Base-by-base conservation (phyloP, 2,113 vertebrate genomes). In the Platichthys flesus region DNA sequence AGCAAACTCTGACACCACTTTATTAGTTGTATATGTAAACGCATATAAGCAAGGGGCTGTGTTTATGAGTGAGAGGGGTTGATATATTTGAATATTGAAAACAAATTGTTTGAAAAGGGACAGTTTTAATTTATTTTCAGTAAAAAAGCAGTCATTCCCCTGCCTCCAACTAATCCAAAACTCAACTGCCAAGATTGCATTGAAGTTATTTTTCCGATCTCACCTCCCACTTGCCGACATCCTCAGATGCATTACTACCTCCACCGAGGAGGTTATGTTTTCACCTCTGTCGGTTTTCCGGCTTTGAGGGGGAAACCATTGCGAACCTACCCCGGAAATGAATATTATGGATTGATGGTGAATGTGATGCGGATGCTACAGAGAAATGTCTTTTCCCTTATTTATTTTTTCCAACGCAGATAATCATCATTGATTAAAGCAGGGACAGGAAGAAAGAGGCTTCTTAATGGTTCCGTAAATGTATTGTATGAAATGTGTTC, bases 391-490 rank as follows among this genome's bases (percentile, higher is more conserved):
- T 71, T 51, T 31, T 31, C 5, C 31, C 5, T 31, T 31, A 7
- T 31, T 16, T 23, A 4, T 67, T 60, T 28, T 21, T 54, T 54
- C 51, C 51, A 9, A n/a, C 8, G 51, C 37, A 83, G 55, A 62
- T 76, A 62, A 75, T 77, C 56, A 58, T 54, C 63, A 80, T 62
- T 56, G 57, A 67, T 79, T 79, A 58, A 57, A 59, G 35, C 16
- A 8, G 14, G 16, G 49, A 16, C 24, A 40, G 52, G 23, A 35
- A 75, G 42, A 28, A 35, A 54, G 47, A 63, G 31, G 10, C 66
- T 74, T 77, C 64, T 68, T 76, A 68, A 77, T 80, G 79, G 65
- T 74, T 87, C 31, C 57, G 54, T 76, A 51, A 74, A 81, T 80
- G 55, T 64, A 59, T 52, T 69, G 61, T 67, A 65, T 76, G 42